Evolutionary conservation across 2,888 invertebrate species (phyloP), one percentile per base, ranked within the genome.

Genomic region (Celastrina argiolus): DNA sequence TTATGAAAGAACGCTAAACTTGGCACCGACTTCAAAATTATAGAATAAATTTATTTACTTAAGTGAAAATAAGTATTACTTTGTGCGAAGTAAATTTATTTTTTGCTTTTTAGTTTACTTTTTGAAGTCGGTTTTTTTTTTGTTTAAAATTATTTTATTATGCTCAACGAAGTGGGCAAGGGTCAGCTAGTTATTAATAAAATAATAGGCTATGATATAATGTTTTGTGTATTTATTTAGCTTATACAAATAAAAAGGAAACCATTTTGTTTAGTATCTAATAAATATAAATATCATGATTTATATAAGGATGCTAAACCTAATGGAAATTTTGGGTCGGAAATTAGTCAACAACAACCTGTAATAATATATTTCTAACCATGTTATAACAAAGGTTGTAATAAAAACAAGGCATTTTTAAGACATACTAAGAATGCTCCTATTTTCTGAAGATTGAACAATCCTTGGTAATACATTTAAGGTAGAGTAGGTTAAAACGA

Each of bases 221-320:
- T 41, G 4, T 26, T 66, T 51, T 45, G 56, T 59, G 51, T 58
- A 56, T 58, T 67, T 71, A 58, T 58, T 58, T 78, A 67, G 73
- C 87, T 88, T 88, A 87, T 87, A 87, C 78, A 77, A 83, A 81
- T 84, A 83, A 86, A 82, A 76, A 82, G 78, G 75, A 78, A 84
- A 82, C 81, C 79, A 80, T 75, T 79, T 74, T 75, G 79, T 78
- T 78, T 76, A 79, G 77, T 66, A 66, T 66, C 66, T 66, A 69
- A 69, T 61, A 63, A 67, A 69, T 31, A 61, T 36, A 22, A 61
- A 61, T 36, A 39, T 61, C 61, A 61, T 36, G 34, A 74, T 75
- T 61, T 61, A 39, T 61, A 39, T 14, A 39, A 61, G 34, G 22
- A 61, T 61, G 61, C 61, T 61, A 39, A 61, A 61, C 61, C 81